Evolutionary conservation across 1,140 invertebrate species (phyloP).

Genomic region (Adoxophyes honmai): DNA sequence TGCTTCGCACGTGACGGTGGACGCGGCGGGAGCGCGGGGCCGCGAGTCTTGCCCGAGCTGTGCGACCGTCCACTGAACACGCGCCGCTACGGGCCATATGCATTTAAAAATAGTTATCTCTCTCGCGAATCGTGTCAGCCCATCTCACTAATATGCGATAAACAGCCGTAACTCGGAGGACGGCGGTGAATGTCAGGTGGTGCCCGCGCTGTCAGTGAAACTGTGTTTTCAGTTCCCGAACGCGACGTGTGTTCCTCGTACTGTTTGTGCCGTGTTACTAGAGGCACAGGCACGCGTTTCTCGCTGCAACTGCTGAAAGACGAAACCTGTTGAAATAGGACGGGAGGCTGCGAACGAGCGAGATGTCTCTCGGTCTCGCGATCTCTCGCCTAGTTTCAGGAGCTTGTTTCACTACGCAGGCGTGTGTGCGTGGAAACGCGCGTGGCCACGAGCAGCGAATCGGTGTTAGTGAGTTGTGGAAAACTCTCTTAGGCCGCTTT

Average conservation of each 20-base stretch:
- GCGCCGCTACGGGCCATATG: constrained; percentile 40
- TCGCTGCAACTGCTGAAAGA: constrained; percentile 69
- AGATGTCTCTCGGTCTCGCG: constrained; percentile 33
- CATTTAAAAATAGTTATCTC: constrained; percentile 65
- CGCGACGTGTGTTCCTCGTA: constrained; percentile 65
- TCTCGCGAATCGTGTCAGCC: constrained; percentile 36
- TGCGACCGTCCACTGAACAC: constrained; percentile 36
- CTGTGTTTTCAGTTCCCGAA: constrained; percentile 68
- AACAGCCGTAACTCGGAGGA: constrained; percentile 35
- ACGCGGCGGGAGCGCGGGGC: constrained; percentile 26
- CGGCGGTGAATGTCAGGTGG: constrained; percentile 61
- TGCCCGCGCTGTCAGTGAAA: constrained; percentile 68
- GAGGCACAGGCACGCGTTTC: constrained; percentile 68
- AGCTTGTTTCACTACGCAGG: constrained; percentile 63
- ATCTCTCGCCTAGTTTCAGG: constrained; percentile 48
- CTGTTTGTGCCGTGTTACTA: constrained; percentile 72
- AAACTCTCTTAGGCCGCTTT: constrained; percentile 71
- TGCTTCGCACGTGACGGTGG: constrained; percentile 42
- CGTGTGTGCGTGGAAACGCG: constrained; percentile 69
- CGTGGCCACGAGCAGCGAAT: constrained; percentile 58
- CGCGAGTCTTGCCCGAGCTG: constrained; percentile 31
- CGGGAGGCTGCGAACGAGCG: constrained; percentile 51
- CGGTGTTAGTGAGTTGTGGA: constrained; percentile 72
- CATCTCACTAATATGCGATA: constrained; percentile 42
- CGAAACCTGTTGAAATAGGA: constrained; percentile 76